phyloP scores from a whole-genome alignment of 2,113 vertebrate genomes.

The Tricholaema leucomelas region DNA sequence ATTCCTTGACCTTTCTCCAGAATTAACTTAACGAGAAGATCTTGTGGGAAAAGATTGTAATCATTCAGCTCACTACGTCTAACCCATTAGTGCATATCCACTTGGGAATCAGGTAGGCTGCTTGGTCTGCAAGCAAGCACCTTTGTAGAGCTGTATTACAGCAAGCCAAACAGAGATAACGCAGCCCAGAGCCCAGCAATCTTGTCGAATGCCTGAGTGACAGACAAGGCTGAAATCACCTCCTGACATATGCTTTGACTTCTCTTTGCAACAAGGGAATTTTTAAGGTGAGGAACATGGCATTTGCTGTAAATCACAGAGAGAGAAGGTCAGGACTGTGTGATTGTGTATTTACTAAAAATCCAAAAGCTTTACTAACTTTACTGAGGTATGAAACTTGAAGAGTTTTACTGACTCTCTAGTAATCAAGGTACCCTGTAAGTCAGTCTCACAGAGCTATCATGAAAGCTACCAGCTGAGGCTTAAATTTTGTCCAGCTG shows the following conservation, averaged over 20 bases:
- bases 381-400: not conserved
- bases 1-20: not conserved
- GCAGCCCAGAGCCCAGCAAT: not conserved
- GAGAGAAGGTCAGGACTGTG: not conserved
- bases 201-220: not conserved
- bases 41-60: not conserved
- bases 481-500: not conserved
- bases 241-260: not conserved
- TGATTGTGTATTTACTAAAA: constrained; percentile 1
- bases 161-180: not conserved
- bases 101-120: not conserved
- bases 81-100: no score
- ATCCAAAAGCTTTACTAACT: not conserved
- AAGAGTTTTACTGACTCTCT: not conserved
- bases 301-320: not conserved
- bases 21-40: not conserved
- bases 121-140: not conserved
- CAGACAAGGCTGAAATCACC: not conserved
- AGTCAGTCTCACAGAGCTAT: not conserved
- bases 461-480: not conserved
- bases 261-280: not conserved
- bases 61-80: not conserved
- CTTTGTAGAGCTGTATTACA: not conserved
- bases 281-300: not conserved
- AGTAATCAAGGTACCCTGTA: not conserved